These are phyloP conservation scores for Tringa solitaria DNA, from an alignment of 2,113 vertebrate genomes.

Conservation along the genomic window DNA sequence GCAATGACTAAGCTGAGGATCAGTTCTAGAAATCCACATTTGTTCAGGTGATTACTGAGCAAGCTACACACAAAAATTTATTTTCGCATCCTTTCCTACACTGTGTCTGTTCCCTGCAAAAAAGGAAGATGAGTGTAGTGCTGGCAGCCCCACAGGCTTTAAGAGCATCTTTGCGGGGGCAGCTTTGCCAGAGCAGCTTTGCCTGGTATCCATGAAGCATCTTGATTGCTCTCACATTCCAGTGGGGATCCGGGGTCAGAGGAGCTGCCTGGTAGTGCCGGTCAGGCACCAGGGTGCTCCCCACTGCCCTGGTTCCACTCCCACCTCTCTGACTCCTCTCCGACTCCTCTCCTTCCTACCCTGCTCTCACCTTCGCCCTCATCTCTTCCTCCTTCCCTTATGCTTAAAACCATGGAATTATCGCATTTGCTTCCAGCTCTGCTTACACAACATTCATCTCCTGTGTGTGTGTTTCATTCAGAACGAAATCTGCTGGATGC, in stretches of 20 bases:
- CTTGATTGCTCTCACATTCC: background rate
- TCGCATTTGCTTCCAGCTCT: background rate
- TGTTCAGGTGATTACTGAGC: background rate
- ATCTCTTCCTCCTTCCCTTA: background rate
- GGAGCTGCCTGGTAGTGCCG: background rate
- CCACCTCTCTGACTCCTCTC: background rate
- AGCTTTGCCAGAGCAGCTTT: background rate
- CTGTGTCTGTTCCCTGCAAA: background rate
- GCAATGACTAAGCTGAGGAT: background rate
- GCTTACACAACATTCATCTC: background rate
- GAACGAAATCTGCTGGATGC: background rate
- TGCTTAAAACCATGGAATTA: background rate
- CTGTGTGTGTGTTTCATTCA: background rate
- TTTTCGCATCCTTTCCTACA: background rate
- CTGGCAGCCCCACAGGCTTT: background rate
- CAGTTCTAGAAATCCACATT: background rate
- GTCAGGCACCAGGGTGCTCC: background rate
- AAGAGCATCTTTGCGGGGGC: background rate
- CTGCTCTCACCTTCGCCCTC: background rate
- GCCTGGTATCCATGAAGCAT: background rate
- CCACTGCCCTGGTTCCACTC: background rate
- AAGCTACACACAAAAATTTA: background rate
- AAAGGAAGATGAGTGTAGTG: background rate
- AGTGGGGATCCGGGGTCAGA: fast-evolving
- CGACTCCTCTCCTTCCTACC: background rate